Percentiles rank a stretch among this genome's conserved stretches.
Evolutionary conservation across 2,888 invertebrate species (phyloP).

Genomic region (Polydrusus cervinus): DNA sequence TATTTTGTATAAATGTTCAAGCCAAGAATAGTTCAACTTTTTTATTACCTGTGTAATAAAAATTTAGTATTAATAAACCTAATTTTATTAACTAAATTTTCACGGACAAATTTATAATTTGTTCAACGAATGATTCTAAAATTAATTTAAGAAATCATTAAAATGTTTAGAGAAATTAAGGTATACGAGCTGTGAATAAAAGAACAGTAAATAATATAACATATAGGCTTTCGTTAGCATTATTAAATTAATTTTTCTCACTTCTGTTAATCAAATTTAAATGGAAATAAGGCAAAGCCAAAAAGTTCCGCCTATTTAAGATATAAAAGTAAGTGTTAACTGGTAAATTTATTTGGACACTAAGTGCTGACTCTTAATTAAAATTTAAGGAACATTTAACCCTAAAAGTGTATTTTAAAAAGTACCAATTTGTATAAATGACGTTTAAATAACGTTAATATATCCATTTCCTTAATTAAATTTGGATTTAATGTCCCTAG

Average conservation of each 20-base stretch:
- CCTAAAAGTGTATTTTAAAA: slow-evolving; percentile 21
- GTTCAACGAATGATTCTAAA: background rate
- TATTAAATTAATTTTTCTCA: slow-evolving; percentile 32
- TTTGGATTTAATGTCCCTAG: background rate
- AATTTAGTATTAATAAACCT: background rate
- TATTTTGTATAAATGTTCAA: no score
- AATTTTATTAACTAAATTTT: background rate
- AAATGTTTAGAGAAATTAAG: background rate
- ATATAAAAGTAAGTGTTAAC: slow-evolving; percentile 27
- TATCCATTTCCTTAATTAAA: slow-evolving; percentile 24
- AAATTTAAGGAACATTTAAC: slow-evolving; percentile 26
- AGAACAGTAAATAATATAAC: slow-evolving; percentile 1
- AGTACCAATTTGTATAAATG: slow-evolving; percentile 21
- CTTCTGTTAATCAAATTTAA: slow-evolving; percentile 30
- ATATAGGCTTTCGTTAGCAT: background rate
- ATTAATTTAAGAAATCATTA: slow-evolving; percentile 2
- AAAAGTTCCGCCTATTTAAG: slow-evolving; percentile 27
- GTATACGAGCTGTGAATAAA: slow-evolving; percentile 7
- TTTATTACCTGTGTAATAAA: background rate
- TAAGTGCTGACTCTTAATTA: slow-evolving; percentile 21
- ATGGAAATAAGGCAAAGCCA: slow-evolving; percentile 14
- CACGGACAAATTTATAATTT: background rate
- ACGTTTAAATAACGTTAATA: background rate
- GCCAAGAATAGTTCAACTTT: no score
- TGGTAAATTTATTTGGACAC: slow-evolving; percentile 22